phyloP scores from a whole-genome alignment of 2,888 invertebrate species.

The Yponomeuta sedellus region DNA sequence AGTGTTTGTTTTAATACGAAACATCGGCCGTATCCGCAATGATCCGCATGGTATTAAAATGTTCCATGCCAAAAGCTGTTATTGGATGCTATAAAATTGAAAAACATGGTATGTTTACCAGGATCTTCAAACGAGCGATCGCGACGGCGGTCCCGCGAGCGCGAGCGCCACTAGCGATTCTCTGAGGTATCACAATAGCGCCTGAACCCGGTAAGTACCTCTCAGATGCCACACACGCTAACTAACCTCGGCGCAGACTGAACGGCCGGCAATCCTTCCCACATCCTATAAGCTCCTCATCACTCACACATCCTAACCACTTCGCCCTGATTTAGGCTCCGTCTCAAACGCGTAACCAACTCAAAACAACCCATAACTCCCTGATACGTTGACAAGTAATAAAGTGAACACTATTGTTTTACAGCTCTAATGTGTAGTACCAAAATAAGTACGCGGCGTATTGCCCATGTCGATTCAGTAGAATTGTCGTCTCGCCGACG shows the following conservation, averaged over 20 bases:
- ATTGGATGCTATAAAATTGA: no score
- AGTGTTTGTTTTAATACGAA: no score
- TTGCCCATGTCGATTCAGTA: conserved; percentile 64
- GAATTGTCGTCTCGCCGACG: conserved; percentile 71
- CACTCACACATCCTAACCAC: conserved; percentile 7
- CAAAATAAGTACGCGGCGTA: conserved; percentile 65
- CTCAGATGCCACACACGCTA: conserved; percentile 21
- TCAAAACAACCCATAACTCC: conserved; percentile 25
- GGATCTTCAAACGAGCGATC: conserved; percentile 59
- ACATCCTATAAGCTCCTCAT: conserved; percentile 11
- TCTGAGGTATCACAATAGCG: conserved; percentile 75
- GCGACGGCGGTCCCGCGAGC: conserved; percentile 66
- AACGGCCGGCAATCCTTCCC: conserved; percentile 15
- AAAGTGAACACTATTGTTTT: conserved; percentile 73
- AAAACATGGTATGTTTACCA: conserved; percentile 22
- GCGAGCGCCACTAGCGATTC: conserved; percentile 66
- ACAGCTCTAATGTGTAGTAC: conserved; percentile 65
- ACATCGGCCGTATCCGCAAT: no score
- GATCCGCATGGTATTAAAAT: no score
- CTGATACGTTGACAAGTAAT: conserved; percentile 39
- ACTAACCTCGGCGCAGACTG: neutral
- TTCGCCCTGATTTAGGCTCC: conserved; percentile 13
- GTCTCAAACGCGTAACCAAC: conserved; percentile 17
- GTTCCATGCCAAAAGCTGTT: no score
- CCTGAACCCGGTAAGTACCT: conserved; percentile 67